Evolutionary conservation across 2,888 invertebrate species (phyloP).

Genomic region (Drosophila percnosoma): DNA sequence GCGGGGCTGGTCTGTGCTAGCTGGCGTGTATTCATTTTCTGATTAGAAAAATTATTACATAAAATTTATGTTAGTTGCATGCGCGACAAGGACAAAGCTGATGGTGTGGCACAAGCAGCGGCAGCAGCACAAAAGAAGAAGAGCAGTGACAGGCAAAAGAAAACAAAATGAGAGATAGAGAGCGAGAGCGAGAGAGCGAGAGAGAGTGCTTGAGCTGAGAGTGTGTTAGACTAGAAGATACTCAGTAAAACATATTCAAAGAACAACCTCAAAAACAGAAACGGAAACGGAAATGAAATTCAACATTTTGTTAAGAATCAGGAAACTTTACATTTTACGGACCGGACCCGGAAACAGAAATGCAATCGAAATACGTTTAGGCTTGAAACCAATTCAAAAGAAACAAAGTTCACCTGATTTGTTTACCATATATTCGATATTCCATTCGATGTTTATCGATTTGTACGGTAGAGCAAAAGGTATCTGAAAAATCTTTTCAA

Average conservation of each 20-base stretch:
- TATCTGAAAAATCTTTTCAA: not conserved
- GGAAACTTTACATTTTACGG: no score
- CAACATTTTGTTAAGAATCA: not conserved
- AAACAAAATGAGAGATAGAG: not conserved
- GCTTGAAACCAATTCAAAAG: not conserved
- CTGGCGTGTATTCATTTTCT: conserved; percentile 64
- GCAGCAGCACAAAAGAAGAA: not conserved
- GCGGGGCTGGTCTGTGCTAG: not conserved
- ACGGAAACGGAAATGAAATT: not conserved
- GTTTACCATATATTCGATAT: not conserved
- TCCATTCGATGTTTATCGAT: not conserved
- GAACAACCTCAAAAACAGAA: not conserved
- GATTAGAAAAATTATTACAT: conserved; percentile 79
- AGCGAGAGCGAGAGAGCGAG: not conserved
- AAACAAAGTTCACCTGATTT: not conserved
- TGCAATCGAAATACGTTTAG: not conserved
- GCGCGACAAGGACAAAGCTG: conserved; percentile 58
- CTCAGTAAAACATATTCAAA: not conserved
- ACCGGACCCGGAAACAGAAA: not conserved
- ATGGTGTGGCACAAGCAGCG: conserved; percentile 22
- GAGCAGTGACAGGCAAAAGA: not conserved
- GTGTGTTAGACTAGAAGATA: not conserved
- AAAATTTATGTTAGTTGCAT: conserved; percentile 74
- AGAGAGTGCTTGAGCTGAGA: not conserved
- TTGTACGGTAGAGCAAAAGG: rapidly evolving